Evolutionary conservation across 2,888 invertebrate genomes (phyloP), one percentile per base, ranked within the genome.

Genomic region (Dicycla oo): DNA sequence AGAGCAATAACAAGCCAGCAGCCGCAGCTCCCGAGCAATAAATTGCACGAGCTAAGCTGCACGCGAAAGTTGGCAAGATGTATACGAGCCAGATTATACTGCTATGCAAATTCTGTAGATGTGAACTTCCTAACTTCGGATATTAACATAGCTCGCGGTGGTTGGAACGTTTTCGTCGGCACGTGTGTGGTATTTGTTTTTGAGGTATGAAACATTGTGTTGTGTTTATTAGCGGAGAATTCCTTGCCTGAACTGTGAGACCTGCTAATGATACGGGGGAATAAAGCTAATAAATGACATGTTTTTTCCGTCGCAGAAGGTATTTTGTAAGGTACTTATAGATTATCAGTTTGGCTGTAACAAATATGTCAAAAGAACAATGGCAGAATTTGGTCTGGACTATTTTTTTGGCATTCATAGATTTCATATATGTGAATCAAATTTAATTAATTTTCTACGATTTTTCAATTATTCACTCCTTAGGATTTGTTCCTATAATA

Each of bases 91-190:
- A 81, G 75, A 84, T 84, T 84, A 84, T 84, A 86, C 72, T 47
- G 75, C 71, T 84, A 87, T 87, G 88, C 83, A 82, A 88, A 86
- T 87, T 62, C 76, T 71, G 72, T 68, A 78, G 87, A 86, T 80
- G 80, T 81, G 73, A 86, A 88, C 81, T 87, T 85, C 75, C 75
- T 62, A 84, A 87, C 82, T 88, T 82, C 73, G 67, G 62, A 73
- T 71, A 71, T 73, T 79, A 75, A 80, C 70, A 75, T 76, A 72
- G 78, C 85, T 82, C 47, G 85, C 68, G 85, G 85, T 75, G 80
- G 63, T 70, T 18, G 57, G 45, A 69, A 71, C 64, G 77, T 69
- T 82, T 77, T 66, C 69, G 51, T 75, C 47, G 69, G 77, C 64
- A 84, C 78, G 71, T 84, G 75, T 63, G 47, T 43, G 66, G 60